phyloP scores from a whole-genome alignment of 2,113 vertebrate species.

The Albula glossodonta region DNA sequence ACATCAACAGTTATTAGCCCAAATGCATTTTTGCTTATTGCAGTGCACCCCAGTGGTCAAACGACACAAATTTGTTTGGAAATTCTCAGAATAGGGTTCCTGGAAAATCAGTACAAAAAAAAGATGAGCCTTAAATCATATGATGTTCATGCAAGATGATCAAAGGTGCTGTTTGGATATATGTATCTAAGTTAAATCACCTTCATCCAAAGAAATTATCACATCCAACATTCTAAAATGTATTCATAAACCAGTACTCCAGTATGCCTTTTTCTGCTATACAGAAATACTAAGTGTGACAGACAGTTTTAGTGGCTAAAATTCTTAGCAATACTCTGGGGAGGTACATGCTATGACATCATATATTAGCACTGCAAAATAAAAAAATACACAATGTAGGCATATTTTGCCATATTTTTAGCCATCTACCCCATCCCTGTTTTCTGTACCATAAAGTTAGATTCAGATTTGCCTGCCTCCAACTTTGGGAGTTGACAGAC shows the following conservation, averaged over 20 bases:
- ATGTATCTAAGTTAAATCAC: background rate
- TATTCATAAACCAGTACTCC: background rate
- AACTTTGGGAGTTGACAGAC: conserved; percentile 52
- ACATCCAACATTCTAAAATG: background rate
- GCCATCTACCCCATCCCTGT: background rate
- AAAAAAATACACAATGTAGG: background rate
- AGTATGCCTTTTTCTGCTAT: background rate
- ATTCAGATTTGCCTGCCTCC: conserved; percentile 58
- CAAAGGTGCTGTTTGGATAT: background rate
- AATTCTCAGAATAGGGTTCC: no score
- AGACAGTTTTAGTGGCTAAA: background rate
- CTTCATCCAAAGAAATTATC: background rate
- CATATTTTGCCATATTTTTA: background rate
- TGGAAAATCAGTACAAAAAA: no score
- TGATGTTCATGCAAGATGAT: no score
- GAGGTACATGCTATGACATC: background rate
- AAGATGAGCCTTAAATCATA: no score
- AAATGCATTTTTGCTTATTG: no score
- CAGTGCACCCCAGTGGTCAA: no score
- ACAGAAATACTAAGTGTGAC: background rate
- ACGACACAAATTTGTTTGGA: no score
- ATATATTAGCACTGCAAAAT: background rate
- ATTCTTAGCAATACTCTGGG: background rate
- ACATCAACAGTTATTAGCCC: no score
- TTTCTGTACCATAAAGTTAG: background rate